Conservation (phyloP, 2,113 vertebrate genomes). For the Aegithalos caudatus region DNA sequence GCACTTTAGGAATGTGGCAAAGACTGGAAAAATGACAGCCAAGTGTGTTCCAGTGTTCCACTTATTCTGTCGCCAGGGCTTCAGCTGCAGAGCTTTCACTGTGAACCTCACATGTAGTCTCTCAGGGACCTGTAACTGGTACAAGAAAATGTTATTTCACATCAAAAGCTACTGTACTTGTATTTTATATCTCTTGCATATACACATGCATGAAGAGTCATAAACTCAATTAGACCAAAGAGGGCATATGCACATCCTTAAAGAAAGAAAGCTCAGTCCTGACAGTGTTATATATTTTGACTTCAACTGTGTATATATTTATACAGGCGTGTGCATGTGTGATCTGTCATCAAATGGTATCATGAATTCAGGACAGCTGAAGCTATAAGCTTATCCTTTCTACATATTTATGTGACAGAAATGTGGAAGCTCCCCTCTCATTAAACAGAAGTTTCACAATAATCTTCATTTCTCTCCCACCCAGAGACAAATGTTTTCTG, state of each 20-base stretch:
- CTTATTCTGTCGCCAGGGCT: background rate
- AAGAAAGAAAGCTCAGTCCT: background rate
- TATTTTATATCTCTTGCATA: conserved; percentile 1
- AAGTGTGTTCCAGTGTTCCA: background rate
- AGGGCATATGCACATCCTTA: conserved; percentile 5
- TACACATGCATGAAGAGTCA: background rate
- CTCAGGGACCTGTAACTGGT: background rate
- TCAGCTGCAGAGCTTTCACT: background rate
- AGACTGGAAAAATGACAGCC: background rate
- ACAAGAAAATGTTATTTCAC: conserved; percentile 30
- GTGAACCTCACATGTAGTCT: background rate
- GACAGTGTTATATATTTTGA: conserved; percentile 25
- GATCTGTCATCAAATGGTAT: conserved; percentile 38
- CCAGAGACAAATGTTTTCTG: background rate
- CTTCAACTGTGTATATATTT: conserved; percentile 23
- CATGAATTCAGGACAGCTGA: conserved; percentile 18
- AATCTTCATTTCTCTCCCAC: background rate
- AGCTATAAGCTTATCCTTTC: conserved; percentile 18
- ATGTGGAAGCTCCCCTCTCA: background rate
- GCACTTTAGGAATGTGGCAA: background rate
- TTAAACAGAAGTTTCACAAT: conserved; percentile 32
- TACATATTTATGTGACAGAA: conserved; percentile 42
- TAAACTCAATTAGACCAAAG: conserved; percentile 13
- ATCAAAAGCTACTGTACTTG: background rate
- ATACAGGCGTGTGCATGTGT: conserved; percentile 11